These are phyloP conservation scores for Apodemus speciosus DNA, from an alignment of 2,113 vertebrate species.

Conservation along the genomic window DNA sequence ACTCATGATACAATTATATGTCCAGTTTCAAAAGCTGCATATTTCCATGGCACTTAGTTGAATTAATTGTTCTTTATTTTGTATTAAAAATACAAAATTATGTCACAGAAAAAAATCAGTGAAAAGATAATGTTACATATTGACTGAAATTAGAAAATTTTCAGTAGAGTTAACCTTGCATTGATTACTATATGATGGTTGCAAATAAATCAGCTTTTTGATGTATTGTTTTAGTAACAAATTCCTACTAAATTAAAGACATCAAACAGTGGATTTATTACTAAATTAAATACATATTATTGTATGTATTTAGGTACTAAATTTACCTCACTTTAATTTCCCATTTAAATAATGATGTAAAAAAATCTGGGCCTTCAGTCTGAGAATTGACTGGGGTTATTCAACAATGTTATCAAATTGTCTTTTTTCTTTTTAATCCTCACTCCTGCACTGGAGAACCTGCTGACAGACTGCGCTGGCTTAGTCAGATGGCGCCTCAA, in stretches of 20 bases:
- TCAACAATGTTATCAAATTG: too few species aligned
- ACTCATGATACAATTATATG: not conserved
- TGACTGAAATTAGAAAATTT: not conserved
- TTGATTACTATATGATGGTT: not conserved
- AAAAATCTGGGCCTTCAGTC: too few species aligned
- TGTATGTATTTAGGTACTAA: too few species aligned
- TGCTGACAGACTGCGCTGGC: too few species aligned
- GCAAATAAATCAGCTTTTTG: not conserved
- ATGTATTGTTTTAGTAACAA: not conserved
- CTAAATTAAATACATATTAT: too few species aligned
- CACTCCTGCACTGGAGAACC: too few species aligned
- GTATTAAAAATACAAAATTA: not conserved
- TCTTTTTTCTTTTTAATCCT: too few species aligned
- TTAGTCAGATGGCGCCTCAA: too few species aligned
- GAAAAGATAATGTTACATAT: not conserved
- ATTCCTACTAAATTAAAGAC: too few species aligned
- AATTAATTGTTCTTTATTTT: conserved; percentile 29
- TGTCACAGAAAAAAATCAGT: not conserved
- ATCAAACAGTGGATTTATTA: too few species aligned
- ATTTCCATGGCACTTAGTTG: not conserved
- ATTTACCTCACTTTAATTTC: not conserved
- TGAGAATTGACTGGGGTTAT: too few species aligned
- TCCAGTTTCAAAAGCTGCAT: not conserved
- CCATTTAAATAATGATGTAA: not conserved
- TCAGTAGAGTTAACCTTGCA: not conserved